Evolutionary conservation across 2,113 vertebrate genomes (phyloP).

Genomic region (Apaloderma vittatum): DNA sequence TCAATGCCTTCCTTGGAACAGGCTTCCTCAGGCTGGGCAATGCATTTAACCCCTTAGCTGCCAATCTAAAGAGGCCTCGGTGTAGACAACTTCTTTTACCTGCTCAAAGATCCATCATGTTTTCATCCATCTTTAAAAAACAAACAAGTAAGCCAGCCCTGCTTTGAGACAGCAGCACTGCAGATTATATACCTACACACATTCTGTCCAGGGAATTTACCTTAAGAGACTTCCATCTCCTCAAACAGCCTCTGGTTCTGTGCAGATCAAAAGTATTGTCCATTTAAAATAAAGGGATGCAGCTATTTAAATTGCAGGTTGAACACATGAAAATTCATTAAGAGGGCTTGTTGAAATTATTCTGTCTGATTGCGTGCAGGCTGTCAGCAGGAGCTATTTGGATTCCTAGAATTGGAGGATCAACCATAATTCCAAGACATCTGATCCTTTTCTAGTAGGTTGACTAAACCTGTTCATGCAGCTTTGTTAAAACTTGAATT

Average conservation of each 20-base stretch:
- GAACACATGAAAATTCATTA: constrained; percentile 30
- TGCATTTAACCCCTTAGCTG: constrained; percentile 25
- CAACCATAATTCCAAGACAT: not conserved
- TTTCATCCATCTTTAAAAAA: not conserved
- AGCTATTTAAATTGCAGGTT: not conserved
- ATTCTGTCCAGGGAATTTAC: not conserved
- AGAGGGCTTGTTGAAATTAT: not conserved
- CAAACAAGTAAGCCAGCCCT: not conserved
- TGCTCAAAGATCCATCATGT: not conserved
- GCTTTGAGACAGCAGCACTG: constrained; percentile 2
- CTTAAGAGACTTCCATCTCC: not conserved
- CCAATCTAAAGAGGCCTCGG: not conserved
- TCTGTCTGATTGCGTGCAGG: not conserved
- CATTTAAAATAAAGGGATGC: constrained; percentile 13
- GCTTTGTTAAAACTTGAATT: constrained; percentile 4
- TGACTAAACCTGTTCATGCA: not conserved
- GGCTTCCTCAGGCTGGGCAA: not conserved
- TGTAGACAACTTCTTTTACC: not conserved
- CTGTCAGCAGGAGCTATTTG: not conserved
- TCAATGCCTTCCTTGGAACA: constrained; percentile 1
- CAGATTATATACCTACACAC: not conserved
- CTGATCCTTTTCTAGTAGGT: not conserved
- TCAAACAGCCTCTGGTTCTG: not conserved
- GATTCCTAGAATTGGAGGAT: not conserved
- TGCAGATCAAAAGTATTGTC: constrained; percentile 22